phyloP scores from a whole-genome alignment of 92 coral and sea anemone species.

The Phymanthus crucifer region DNA sequence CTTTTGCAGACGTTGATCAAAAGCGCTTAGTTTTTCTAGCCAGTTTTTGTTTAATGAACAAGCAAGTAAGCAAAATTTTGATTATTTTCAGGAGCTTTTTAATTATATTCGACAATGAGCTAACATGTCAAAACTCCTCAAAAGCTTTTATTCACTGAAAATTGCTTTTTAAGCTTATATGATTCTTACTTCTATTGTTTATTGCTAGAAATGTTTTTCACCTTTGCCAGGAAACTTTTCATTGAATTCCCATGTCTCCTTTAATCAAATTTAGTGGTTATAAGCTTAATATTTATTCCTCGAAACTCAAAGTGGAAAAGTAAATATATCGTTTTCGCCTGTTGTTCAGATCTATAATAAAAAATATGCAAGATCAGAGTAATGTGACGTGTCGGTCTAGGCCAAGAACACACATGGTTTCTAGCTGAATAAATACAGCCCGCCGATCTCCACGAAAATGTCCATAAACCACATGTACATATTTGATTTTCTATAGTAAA shows the following conservation, averaged over 20 bases:
- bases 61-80: neutral
- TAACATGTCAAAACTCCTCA: constrained; percentile 13
- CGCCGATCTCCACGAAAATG: constrained; percentile 19
- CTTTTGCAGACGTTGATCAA: neutral
- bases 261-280: constrained; percentile 5
- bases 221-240: neutral
- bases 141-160: constrained; percentile 9
- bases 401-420: constrained; percentile 10
- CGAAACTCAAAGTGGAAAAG: constrained; percentile 21
- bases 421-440: constrained; percentile 34
- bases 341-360: constrained; percentile 25
- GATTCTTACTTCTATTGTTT: neutral
- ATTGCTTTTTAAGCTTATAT: constrained; percentile 10
- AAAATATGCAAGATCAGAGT: constrained; percentile 23
- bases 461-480: constrained; percentile 8
- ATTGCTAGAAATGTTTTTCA: neutral
- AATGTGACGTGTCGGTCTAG: constrained; percentile 38
- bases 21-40: neutral
- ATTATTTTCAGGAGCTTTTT: constrained; percentile 24
- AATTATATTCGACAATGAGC: constrained; percentile 34
- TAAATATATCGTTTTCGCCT: constrained; percentile 53
- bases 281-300: constrained; percentile 9
- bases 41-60: neutral
- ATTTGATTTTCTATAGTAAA: constrained; percentile 16
- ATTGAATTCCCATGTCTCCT: too few species aligned